phyloP scores from a whole-genome alignment of 2,113 vertebrate species.

The Hydrolagus affinis region DNA sequence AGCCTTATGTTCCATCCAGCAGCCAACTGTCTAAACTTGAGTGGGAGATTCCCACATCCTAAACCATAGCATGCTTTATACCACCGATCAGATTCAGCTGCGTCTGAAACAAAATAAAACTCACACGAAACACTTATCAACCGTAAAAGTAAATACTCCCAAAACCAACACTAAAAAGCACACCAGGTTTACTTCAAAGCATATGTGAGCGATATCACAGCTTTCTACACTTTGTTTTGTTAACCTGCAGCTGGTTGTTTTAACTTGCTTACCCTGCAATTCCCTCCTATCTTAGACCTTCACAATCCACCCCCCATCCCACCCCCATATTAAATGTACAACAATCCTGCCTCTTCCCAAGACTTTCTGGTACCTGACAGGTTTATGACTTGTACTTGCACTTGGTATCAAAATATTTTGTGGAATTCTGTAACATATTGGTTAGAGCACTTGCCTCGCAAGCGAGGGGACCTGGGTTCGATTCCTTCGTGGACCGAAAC shows the following conservation, averaged over 20 bases:
- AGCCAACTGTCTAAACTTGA: neutral
- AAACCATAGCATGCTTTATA: slow-evolving; percentile 1
- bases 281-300: neutral
- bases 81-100: neutral
- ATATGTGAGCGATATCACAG: neutral
- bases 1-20: neutral
- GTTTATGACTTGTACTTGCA: too few relatives aligned
- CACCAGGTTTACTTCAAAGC: neutral
- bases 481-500: too few relatives aligned
- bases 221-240: neutral
- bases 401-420: too few relatives aligned
- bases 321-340: too few relatives aligned
- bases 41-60: neutral
- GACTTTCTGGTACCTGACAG: too few relatives aligned
- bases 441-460: too few relatives aligned
- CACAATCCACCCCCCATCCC: neutral
- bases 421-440: too few relatives aligned
- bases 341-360: too few relatives aligned
- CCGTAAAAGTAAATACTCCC: neutral
- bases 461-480: too few relatives aligned
- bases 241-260: neutral
- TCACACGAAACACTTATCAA: neutral
- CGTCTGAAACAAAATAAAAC: neutral
- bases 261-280: neutral
- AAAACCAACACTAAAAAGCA: neutral